Evolutionary conservation across 2,113 vertebrate genomes (phyloP).

Genomic region (Macaca mulatta): DNA sequence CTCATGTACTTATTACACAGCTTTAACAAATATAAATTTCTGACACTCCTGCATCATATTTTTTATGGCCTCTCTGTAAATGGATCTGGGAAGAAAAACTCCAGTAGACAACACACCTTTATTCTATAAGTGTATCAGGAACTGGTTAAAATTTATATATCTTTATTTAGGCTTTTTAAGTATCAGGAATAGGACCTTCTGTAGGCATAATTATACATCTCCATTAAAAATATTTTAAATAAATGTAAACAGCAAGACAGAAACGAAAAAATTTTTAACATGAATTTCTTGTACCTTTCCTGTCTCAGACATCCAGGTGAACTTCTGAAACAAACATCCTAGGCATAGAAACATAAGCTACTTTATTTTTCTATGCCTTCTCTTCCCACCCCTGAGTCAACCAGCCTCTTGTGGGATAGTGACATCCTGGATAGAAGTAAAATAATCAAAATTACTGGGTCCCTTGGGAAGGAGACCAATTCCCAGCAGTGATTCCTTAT

Average conservation of each 20-base stretch:
- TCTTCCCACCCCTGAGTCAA: neutral
- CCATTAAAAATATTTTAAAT: constrained; percentile 28
- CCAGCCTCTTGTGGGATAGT: neutral
- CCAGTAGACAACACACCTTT: neutral
- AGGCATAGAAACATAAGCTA: neutral
- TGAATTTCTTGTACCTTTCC: neutral
- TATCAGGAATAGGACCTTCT: neutral
- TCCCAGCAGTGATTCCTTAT: neutral
- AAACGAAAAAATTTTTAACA: neutral
- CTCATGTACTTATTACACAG: neutral
- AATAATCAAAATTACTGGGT: neutral
- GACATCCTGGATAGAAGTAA: neutral
- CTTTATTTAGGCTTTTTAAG: neutral
- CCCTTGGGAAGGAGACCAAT: neutral
- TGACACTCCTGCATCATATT: neutral
- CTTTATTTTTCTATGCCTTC: neutral
- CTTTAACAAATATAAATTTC: neutral
- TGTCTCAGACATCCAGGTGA: neutral
- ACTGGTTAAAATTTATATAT: neutral
- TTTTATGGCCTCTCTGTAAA: neutral
- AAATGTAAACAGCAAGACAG: neutral
- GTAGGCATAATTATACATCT: neutral
- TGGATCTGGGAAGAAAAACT: neutral
- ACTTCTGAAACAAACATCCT: neutral
- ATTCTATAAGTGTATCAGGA: neutral